Conservation (phyloP, 2,888 invertebrate genomes). For the Dicycla oo region DNA sequence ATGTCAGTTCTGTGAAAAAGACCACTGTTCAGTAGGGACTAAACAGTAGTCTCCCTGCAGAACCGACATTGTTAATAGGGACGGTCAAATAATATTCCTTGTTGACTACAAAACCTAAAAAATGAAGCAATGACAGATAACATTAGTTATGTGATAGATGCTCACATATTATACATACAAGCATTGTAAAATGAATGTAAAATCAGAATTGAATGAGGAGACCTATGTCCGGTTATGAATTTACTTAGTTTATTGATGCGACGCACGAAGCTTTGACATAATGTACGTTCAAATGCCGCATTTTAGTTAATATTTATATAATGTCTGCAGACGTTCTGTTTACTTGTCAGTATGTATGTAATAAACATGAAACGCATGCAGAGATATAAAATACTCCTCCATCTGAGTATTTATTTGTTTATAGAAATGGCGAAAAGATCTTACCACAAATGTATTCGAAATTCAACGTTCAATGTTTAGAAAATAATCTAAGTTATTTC, state of each 20-base stretch:
- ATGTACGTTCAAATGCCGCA: conserved; percentile 9
- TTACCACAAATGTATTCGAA: conserved; percentile 17
- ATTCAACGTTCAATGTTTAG: conserved; percentile 26
- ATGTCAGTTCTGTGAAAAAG: no score
- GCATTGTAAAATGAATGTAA: no score
- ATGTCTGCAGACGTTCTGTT: background rate
- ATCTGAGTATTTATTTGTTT: conserved; percentile 14
- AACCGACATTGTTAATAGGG: no score
- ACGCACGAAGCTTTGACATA: background rate
- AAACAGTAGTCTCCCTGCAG: no score
- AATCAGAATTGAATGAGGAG: background rate
- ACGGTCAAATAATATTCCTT: no score
- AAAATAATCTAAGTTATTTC: conserved; percentile 37
- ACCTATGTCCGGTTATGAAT: background rate
- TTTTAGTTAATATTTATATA: conserved; percentile 13
- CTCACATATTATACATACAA: no score
- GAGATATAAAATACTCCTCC: background rate
- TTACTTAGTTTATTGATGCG: background rate
- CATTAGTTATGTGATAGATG: no score
- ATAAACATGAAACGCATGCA: conserved; percentile 20
- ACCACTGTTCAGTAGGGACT: no score
- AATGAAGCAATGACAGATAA: no score
- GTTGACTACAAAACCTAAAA: no score
- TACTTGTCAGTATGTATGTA: conserved; percentile 4
- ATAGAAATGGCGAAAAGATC: conserved; percentile 11